These are phyloP conservation scores for Caenorhabditis latens DNA, from an alignment of 1,140 invertebrate genomes.

Conservation along the genomic window DNA sequence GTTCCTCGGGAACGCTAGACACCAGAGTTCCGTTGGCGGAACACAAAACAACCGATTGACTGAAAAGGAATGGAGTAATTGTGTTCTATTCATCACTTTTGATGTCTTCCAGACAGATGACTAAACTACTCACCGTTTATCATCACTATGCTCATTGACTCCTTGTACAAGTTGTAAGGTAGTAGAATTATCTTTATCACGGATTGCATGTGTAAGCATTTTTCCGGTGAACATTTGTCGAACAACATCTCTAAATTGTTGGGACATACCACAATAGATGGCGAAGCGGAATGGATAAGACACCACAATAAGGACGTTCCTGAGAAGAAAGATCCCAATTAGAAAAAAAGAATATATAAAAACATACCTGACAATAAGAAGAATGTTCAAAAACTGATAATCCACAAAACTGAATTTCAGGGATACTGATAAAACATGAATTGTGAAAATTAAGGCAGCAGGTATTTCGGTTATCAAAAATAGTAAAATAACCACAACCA, in stretches of 20 bases:
- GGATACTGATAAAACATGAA: slow-evolving; percentile 73
- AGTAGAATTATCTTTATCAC: slow-evolving; percentile 61
- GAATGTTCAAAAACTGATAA: slow-evolving; percentile 73
- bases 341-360: not conserved
- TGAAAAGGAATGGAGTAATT: slow-evolving; percentile 15
- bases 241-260: slow-evolving; percentile 75
- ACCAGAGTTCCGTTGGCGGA: slow-evolving; percentile 48
- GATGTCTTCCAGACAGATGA: not conserved
- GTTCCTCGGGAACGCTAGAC: slow-evolving; percentile 29
- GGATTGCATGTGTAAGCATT: slow-evolving; percentile 51
- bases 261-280: slow-evolving; percentile 76
- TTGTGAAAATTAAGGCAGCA: slow-evolving; percentile 74
- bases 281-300: slow-evolving; percentile 76
- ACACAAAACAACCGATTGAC: slow-evolving; percentile 44
- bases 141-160: slow-evolving; percentile 57
- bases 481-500: slow-evolving; percentile 74
- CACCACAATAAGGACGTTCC: slow-evolving; percentile 75
- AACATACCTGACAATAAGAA: slow-evolving; percentile 73
- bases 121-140: slow-evolving; percentile 15
- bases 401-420: slow-evolving; percentile 72
- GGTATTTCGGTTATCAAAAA: slow-evolving; percentile 76
- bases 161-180: slow-evolving; percentile 55
- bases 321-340: slow-evolving; percentile 54
- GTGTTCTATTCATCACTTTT: not conserved
- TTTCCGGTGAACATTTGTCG: slow-evolving; percentile 63